phyloP scores from a whole-genome alignment of 2,797 vertebrate species.

The Danio jaintianensis region DNA sequence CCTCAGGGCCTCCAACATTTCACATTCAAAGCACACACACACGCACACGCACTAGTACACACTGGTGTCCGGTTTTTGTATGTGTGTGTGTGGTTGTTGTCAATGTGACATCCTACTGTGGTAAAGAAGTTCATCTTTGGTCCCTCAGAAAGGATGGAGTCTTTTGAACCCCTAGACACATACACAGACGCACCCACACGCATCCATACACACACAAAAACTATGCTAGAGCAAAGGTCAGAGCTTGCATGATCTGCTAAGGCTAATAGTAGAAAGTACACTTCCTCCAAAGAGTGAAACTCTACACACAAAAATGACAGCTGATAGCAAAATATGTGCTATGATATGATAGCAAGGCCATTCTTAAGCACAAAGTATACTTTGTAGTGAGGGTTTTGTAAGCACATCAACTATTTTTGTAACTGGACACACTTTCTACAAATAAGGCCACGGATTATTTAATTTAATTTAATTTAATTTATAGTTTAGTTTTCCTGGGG shows the following conservation, averaged over 20 bases:
- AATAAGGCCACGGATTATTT: too few relatives aligned
- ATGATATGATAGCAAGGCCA: too few relatives aligned
- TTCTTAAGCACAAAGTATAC: too few relatives aligned
- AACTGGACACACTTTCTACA: too few relatives aligned
- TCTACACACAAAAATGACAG: too few relatives aligned
- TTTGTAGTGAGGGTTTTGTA: too few relatives aligned
- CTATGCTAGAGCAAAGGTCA: slow-evolving; percentile 40
- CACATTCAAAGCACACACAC: not conserved
- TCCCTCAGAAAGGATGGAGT: slow-evolving; percentile 10
- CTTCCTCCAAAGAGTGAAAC: not conserved
- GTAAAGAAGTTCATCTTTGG: slow-evolving; percentile 29
- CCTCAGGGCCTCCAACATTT: slow-evolving; percentile 10
- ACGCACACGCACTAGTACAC: slow-evolving; percentile 13
- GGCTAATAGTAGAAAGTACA: slow-evolving; percentile 17
- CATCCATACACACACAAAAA: too few relatives aligned
- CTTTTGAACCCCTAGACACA: slow-evolving; percentile 6
- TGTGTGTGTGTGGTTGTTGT: not conserved
- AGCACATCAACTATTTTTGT: too few relatives aligned
- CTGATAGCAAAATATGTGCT: too few relatives aligned
- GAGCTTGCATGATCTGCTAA: slow-evolving; percentile 25
- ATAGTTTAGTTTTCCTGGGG: too few relatives aligned
- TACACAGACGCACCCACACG: not conserved
- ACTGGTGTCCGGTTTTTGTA: slow-evolving; percentile 22
- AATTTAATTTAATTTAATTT: too few relatives aligned
- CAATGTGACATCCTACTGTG: slow-evolving; percentile 21